These are phyloP conservation scores for Rhabdomys dilectus DNA, from an alignment of 2,113 vertebrate species.

Conservation along the genomic window DNA sequence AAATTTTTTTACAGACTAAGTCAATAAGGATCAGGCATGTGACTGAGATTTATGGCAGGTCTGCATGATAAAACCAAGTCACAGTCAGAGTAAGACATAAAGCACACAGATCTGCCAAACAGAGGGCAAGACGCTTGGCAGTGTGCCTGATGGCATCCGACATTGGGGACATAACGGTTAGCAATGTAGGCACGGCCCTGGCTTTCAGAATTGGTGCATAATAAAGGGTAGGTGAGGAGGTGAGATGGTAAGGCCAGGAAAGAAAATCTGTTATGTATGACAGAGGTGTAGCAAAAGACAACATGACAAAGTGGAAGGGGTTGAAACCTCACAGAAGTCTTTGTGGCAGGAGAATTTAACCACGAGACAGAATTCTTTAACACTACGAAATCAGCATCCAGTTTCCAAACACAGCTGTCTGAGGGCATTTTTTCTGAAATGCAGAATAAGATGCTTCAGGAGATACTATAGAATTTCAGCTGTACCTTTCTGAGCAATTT, in stretches of 20 bases:
- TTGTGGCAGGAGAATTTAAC: background rate
- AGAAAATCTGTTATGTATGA: background rate
- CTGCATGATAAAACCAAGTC: background rate
- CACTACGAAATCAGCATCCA: background rate
- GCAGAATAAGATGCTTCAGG: background rate
- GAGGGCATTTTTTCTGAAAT: background rate
- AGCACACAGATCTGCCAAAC: background rate
- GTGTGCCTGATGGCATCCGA: background rate
- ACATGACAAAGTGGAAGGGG: background rate
- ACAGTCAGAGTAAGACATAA: background rate
- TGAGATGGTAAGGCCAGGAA: background rate
- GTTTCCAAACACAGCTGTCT: constrained; percentile 2
- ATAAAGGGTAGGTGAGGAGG: background rate
- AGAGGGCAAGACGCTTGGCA: background rate
- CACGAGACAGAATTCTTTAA: background rate
- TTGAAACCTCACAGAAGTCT: background rate
- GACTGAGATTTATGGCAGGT: background rate
- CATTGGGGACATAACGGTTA: background rate
- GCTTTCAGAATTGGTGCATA: background rate
- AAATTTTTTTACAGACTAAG: background rate
- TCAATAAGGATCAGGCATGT: background rate
- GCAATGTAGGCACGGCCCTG: background rate
- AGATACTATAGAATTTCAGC: background rate
- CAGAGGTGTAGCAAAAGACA: background rate
- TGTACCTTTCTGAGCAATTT: constrained; percentile 1